Evolutionary conservation across 2,888 invertebrate genomes (phyloP), one percentile per base, ranked within the genome.

Genomic region (Drosophila lacicola): DNA sequence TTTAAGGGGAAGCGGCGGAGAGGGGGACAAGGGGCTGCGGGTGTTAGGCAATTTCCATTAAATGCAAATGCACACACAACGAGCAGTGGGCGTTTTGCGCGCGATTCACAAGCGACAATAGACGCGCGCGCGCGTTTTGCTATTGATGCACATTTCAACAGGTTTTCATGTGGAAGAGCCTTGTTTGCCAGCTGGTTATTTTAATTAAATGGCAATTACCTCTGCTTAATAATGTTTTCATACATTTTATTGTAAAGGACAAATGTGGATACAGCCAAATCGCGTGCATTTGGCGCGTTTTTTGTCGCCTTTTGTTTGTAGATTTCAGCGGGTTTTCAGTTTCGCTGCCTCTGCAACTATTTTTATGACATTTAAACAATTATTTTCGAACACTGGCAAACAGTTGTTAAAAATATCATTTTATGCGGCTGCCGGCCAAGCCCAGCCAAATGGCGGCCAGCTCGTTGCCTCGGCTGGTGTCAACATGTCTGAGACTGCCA

Each of bases 351-450:
- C 41, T 13, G 41, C 60, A 55, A 57, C 78, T 70, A 72, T 78
- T 87, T 83, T 87, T 74, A 86, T 83, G 89, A 88, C 89, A 83
- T 83, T 83, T 88, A 88, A 83, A 81, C 84, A 81, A 86, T 84
- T 88, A 87, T 88, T 86, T 88, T 87, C 63, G 63, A 70, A 37
- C 74, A 69, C 77, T 37, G 39, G 46, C 75, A 66, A 55, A 68
- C 50, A 47, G 80, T 85, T 85, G 79, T 67, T 70, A 68, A 81
- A 79, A 81, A 87, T 87, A 83, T 86, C 68, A 84, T 74, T 84
- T 78, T 54, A 46, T 61, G 21, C 74, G 45, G 49, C 51, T 53
- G 56, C 45, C 57, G 57, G 78, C 75, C 79, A 70, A 69, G 79
- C 75, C 75, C 64, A 68, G 34, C 53, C 21, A 51, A 63, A 63